Percentiles rank a stretch among this genome's conserved stretches.
Conservation (phyloP, 2,888 invertebrate genomes). For the Machimus rusticus region DNA sequence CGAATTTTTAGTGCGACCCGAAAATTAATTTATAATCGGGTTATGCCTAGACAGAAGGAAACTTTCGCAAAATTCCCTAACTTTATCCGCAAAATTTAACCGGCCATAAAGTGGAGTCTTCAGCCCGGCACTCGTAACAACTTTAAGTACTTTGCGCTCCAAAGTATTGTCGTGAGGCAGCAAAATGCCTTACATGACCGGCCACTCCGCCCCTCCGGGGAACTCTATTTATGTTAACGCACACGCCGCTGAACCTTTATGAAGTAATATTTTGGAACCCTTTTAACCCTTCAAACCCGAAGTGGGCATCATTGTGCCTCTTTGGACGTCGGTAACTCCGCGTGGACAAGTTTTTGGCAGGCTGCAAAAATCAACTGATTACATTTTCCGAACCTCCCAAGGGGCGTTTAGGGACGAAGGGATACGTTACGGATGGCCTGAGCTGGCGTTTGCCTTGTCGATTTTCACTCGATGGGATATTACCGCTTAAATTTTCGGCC, state of each 20-base stretch:
- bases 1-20: neutral
- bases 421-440: neutral
- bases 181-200: neutral
- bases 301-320: neutral
- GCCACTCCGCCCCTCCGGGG: neutral
- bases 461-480: neutral
- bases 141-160: neutral
- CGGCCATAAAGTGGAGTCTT: neutral
- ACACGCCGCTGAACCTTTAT: neutral
- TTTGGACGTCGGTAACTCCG: neutral
- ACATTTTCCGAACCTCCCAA: neutral
- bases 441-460: neutral
- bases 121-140: neutral
- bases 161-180: neutral
- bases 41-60: neutral
- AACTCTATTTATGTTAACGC: neutral
- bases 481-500: neutral
- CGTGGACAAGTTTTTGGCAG: neutral
- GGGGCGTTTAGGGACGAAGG: neutral
- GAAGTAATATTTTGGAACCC: conserved; percentile 15
- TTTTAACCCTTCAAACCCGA: conserved; percentile 1
- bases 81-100: neutral
- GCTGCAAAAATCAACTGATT: conserved; percentile 4
- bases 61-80: neutral
- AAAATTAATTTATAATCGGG: neutral